Evolutionary conservation across 2,888 invertebrate genomes (phyloP), one percentile per base, ranked within the genome.

Genomic region (Drosophila anomalipes): DNA sequence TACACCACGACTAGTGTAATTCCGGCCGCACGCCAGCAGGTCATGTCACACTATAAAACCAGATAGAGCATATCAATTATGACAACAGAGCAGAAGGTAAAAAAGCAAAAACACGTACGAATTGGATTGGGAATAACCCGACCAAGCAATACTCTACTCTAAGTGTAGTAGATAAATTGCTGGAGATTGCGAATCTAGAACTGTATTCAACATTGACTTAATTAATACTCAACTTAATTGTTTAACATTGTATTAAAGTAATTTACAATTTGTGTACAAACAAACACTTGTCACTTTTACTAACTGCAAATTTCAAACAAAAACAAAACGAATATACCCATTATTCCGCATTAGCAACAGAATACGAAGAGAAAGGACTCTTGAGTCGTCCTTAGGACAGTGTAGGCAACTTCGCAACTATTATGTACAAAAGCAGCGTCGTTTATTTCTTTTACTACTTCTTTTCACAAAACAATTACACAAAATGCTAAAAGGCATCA

Each of bases 391-490:
- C 57, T 63, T 9, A 63, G 53, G 33, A 19, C 28, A 58, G 53
- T 16, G 56, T 32, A 12, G 37, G 56, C 62, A 70, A 57, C 52
- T 71, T 57, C n/a, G 26, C 26, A 39, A 64, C 57, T 60, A 58
- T 74, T 64, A 61, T 61, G 49, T 53, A 41, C 39, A 39, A 39
- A 51, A 49, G 32, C 28, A 41, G 35, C 58, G 66, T 70, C 58
- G 67, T 78, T 69, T 74, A 75, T 76, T 75, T 72, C 65, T 76
- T 88, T 73, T 86, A 86, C 86, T 76, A 49, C 76, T 78, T 76
- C 76, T 85, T 85, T 77, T 64, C 71, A 81, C 86, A 88, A 86
- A 86, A 86, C 89, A 86, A 86, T 86, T 86, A 88, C 86, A 88
- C 84, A 80, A 88, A 88, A 86, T 80, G 85, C 86, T 83, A 86